Conservation (phyloP, 2,888 invertebrate genomes). For the Oeneis ivallda region DNA sequence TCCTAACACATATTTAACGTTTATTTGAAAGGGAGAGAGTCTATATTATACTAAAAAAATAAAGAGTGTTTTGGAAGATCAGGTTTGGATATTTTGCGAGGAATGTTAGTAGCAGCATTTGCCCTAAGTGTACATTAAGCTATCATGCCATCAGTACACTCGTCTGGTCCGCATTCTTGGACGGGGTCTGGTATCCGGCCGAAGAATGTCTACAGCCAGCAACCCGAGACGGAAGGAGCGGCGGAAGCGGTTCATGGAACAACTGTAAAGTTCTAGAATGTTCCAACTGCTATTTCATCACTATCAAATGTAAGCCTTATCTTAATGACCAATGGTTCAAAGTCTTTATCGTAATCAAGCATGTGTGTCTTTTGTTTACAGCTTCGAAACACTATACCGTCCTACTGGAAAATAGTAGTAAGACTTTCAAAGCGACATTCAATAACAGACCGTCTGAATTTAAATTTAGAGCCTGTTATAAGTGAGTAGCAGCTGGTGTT, state of each 20-base stretch:
- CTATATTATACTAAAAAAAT: no score
- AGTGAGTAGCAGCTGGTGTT: constrained; percentile 38
- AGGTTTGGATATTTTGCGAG: constrained; percentile 56
- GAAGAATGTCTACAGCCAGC: constrained; percentile 73
- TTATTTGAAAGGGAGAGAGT: no score
- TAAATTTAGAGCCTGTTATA: constrained; percentile 36
- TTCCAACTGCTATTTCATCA: constrained; percentile 37
- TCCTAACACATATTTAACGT: no score
- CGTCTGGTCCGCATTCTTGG: constrained; percentile 73
- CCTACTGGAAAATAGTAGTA: constrained; percentile 41
- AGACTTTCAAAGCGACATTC: constrained; percentile 27
- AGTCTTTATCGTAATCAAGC: constrained; percentile 32
- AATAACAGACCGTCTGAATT: constrained; percentile 33
- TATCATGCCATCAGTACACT: constrained; percentile 67
- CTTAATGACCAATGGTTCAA: constrained; percentile 35
- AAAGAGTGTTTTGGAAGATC: constrained; percentile 38
- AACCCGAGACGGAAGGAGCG: constrained; percentile 80
- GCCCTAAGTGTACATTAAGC: constrained; percentile 64
- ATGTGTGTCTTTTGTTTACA: constrained; percentile 45
- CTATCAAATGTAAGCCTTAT: constrained; percentile 44
- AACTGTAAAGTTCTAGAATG: constrained; percentile 47
- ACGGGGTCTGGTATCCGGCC: constrained; percentile 68
- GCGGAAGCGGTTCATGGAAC: constrained; percentile 80
- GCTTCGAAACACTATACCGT: constrained; percentile 51
- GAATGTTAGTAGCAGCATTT: constrained; percentile 52